Evolutionary conservation across 2,797 vertebrate species (phyloP).

Genomic region (Sebastiscus albofasciatus): DNA sequence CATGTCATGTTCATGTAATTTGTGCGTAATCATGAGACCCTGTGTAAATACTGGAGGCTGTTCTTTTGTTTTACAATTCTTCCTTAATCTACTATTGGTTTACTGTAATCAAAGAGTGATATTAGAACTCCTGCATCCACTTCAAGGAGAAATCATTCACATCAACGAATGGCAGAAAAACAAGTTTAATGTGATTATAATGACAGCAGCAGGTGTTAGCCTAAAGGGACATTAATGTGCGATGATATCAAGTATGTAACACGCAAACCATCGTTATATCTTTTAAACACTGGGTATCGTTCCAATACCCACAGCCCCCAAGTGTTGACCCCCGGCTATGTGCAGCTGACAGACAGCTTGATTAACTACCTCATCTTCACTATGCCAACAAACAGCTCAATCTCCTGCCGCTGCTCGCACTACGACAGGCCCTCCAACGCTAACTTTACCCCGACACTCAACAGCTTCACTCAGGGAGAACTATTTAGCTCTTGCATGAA

Average conservation of each 20-base stretch:
- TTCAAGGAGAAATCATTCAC: slow-evolving; percentile 4
- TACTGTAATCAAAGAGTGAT: slow-evolving; percentile 21
- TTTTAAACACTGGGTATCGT: slow-evolving; percentile 18
- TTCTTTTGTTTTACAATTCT: slow-evolving; percentile 10
- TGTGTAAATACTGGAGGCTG: slow-evolving; percentile 21
- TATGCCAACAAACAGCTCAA: slow-evolving; percentile 58
- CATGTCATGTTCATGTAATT: slow-evolving; percentile 42
- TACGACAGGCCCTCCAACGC: neutral
- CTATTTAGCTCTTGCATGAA: slow-evolving; percentile 50
- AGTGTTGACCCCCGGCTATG: slow-evolving; percentile 17
- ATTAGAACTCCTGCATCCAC: neutral
- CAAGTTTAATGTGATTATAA: slow-evolving; percentile 17
- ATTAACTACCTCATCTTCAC: slow-evolving; percentile 61
- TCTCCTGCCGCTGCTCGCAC: slow-evolving; percentile 13
- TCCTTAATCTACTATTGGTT: slow-evolving; percentile 22
- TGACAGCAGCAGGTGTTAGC: slow-evolving; percentile 32
- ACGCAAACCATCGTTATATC: neutral
- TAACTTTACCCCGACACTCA: slow-evolving; percentile 25
- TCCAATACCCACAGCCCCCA: slow-evolving; percentile 1
- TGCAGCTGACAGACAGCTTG: slow-evolving; percentile 57
- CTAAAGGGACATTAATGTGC: slow-evolving; percentile 3
- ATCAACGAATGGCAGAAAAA: neutral
- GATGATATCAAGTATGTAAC: neutral
- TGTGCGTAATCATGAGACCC: slow-evolving; percentile 18
- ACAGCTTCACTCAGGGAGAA: slow-evolving; percentile 29